A percentile compares a stretch with the other conserved stretches of the same genome.
These are phyloP conservation scores for Vanacampus margaritifer DNA, from an alignment of 2,113 vertebrate genomes.

Conservation along the genomic window DNA sequence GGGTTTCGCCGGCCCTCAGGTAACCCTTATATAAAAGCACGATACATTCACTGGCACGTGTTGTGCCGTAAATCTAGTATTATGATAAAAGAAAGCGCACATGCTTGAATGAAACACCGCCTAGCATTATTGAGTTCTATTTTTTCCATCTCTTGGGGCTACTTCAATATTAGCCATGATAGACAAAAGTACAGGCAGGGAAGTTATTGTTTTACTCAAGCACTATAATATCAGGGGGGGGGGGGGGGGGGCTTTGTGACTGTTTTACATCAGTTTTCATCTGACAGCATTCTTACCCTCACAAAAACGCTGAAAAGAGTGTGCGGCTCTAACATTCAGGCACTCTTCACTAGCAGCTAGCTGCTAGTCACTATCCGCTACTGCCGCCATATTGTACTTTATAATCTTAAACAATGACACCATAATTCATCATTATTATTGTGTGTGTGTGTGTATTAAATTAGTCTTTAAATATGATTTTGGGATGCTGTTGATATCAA, in stretches of 20 bases:
- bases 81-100: constrained; percentile 38
- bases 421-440: no score
- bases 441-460: no score
- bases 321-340: no score
- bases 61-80: constrained; percentile 7
- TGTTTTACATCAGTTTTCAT: not conserved
- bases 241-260: not conserved
- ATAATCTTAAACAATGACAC: no score
- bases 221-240: not conserved
- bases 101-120: constrained; percentile 45
- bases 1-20: constrained; percentile 35
- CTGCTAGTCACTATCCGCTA: no score
- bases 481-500: no score
- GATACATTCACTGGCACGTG: constrained; percentile 10
- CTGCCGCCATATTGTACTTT: no score
- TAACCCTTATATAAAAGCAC: constrained; percentile 37
- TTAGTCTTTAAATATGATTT: no score
- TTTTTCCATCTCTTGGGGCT: constrained; percentile 49
- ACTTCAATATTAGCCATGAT: constrained; percentile 63
- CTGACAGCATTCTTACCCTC: not conserved
- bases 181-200: constrained; percentile 60
- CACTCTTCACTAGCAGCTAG: no score
- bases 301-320: not conserved
- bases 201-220: constrained; percentile 50
- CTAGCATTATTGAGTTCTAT: constrained; percentile 38